Percentiles rank a stretch among this genome's conserved stretches.
Conservation (phyloP, 2,888 invertebrate genomes). For the Erpobdella octoculata region DNA sequence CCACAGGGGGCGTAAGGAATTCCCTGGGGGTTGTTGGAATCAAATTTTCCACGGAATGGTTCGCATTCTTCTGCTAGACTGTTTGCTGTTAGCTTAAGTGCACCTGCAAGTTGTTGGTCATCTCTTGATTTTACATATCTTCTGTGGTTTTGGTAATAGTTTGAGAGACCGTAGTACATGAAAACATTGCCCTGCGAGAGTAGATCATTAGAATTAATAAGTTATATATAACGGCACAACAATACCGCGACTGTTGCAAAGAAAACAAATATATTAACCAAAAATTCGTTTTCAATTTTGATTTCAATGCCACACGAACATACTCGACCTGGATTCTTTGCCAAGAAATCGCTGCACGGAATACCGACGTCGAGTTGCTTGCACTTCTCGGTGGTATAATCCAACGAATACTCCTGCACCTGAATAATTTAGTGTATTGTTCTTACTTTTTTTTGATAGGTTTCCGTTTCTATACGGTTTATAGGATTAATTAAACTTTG, state of each 20-base stretch:
- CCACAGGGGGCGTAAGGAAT: background rate
- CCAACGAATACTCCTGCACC: slow-evolving; percentile 4
- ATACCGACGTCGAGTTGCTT: no score
- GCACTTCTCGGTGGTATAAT: slow-evolving; percentile 12
- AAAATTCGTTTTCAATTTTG: background rate
- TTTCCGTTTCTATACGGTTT: no score
- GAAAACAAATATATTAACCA: no score
- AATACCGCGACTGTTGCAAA: no score
- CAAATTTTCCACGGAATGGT: background rate
- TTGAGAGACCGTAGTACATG: background rate
- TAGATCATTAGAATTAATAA: no score
- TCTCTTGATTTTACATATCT: background rate
- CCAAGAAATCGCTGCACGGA: background rate
- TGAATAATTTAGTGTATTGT: no score
- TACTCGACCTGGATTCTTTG: background rate
- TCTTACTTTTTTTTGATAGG: no score
- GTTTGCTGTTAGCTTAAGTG: no score
- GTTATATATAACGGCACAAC: no score
- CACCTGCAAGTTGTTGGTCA: no score
- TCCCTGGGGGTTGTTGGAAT: background rate
- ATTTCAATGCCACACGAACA: background rate
- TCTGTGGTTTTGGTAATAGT: slow-evolving; percentile 3
- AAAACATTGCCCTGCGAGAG: background rate
- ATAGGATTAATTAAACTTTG: no score
- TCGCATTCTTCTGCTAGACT: no score